Conservation (phyloP, 1,140 invertebrate species). For the Prorops nasuta region DNA sequence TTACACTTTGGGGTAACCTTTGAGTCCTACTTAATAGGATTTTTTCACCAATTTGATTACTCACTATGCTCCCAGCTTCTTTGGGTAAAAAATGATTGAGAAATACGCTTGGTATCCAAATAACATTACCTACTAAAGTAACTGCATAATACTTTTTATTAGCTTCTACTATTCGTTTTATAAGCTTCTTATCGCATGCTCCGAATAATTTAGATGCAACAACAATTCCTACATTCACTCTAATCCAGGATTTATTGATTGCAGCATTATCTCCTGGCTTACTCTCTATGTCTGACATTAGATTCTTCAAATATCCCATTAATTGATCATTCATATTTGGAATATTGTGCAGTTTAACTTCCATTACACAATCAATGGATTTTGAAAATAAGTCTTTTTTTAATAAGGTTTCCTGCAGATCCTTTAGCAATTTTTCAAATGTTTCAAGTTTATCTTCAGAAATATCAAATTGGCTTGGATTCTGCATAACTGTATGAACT, state of each 20-base stretch:
- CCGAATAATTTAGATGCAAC: slow-evolving; percentile 76
- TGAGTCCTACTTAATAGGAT: slow-evolving; percentile 33
- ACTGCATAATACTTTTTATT: slow-evolving; percentile 79
- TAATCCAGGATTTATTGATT: slow-evolving; percentile 66
- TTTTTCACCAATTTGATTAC: slow-evolving; percentile 41
- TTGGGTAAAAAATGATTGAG: slow-evolving; percentile 50
- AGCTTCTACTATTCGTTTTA: slow-evolving; percentile 70
- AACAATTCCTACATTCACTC: slow-evolving; percentile 70
- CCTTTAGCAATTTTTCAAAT: slow-evolving; percentile 67
- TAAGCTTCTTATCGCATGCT: slow-evolving; percentile 73
- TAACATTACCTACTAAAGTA: slow-evolving; percentile 69
- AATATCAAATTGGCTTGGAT: slow-evolving; percentile 64
- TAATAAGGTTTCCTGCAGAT: slow-evolving; percentile 60
- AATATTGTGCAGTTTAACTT: slow-evolving; percentile 69
- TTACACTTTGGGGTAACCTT: slow-evolving; percentile 29
- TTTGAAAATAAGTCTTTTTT: slow-evolving; percentile 46
- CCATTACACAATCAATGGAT: slow-evolving; percentile 65
- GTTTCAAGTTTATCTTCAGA: slow-evolving; percentile 59
- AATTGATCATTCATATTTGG: slow-evolving; percentile 70
- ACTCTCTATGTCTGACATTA: slow-evolving; percentile 65
- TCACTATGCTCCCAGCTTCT: slow-evolving; percentile 29
- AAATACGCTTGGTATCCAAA: slow-evolving; percentile 82
- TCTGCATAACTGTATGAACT: slow-evolving; percentile 67
- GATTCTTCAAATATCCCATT: slow-evolving; percentile 67
- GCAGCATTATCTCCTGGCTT: slow-evolving; percentile 59